Base-by-base conservation (phyloP, 92 coral and sea anemone genomes). In the Pocillopora grandis region DNA sequence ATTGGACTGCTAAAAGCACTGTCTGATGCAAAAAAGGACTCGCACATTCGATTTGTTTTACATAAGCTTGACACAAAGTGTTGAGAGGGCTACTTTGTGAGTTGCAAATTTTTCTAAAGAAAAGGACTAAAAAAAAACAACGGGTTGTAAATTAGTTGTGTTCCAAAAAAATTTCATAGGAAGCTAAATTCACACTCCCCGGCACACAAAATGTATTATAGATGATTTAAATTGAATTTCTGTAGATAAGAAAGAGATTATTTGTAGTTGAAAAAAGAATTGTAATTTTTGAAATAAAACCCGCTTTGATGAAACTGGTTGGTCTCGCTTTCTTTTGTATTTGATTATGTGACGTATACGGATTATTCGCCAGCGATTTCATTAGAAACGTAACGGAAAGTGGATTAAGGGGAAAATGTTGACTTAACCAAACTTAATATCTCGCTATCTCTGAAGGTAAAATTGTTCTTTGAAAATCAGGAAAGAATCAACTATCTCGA, bases 281-380 rank as follows among this genome's bases (percentile, higher is more conserved):
- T 84, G 87, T 89, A 89, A 88, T 94, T 94, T 94, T 42, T 89
- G 93, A 94, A 94, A 91, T 87, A 89, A 94, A 94, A 90, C 84
- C 80, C 86, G 85, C 70, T 90, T 90, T 89, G 72, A 84, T 80
- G 81, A 91, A 65, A 77, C 77, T n/a, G 52, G 63, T 31, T 64
- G 3, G 85, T 57, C 78, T 75, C 56, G 76, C 37, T 78, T 63
- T 62, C 68, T 60, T 75, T 82, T 89, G 86, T 88, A 74, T 55
- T 36, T 42, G 42, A 66, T 70, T 8, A 78, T 75, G 68, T 36
- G 86, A 27, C 78, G 20, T 62, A 77, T 21, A 33, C 0, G 36
- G 77, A 58, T 75, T 83, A 84, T 71, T 79, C 56, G 83, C 62
- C 72, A 76, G 78, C 90, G 67, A 78, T 71, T 88, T 91, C 76